Base-by-base conservation (phyloP, 23 tunicate genomes). In the Corella eumyota region DNA sequence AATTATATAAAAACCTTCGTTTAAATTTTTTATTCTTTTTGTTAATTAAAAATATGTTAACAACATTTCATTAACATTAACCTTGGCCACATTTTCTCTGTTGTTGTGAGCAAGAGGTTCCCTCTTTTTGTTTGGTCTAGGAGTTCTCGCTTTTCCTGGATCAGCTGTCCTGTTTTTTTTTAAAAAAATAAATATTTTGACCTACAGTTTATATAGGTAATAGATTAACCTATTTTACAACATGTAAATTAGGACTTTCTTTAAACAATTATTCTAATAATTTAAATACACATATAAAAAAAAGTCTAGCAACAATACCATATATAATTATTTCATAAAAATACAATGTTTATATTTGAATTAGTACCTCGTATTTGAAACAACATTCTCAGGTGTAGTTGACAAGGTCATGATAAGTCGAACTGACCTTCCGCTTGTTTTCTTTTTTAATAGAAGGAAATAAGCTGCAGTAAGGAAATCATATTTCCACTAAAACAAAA, bases 391-490 rank as follows among this genome's bases (percentile, higher is more conserved):
- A 6, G 88, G 88, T 28, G 31, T 25, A 24, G 72, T 25, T 26
- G 63, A 59, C 1, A 71, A 67, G 38, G 69, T 85, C 76, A 77
- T 73, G 50, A 65, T 68, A 29, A 88, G 36, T 15, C 96, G 74
- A 4, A 81, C 88, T 17, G 96, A 77, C 36, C 72, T 24, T 4
- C 96, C 96, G 9, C 52, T 53, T 17, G 64, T 35, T 45, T 88
- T 90, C 64, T 80, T 90, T 46, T 62, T 75, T 24, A 84, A 45
- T 36, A 93, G 68, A 21, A 93, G 53, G 45, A 93, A 65, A 69
- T 93, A 93, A 27, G 99, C 72, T 29, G 99, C 99, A 21, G 90
- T 72, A 35, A 93, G 65, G 34, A 26, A 49, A 45, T 93, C 84
- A 40, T 77, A 93, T 30, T 85, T 93, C 95, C 99, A 85, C 80